phyloP scores from a whole-genome alignment of 2,888 invertebrate genomes.

The Pasiphila rectangulata region DNA sequence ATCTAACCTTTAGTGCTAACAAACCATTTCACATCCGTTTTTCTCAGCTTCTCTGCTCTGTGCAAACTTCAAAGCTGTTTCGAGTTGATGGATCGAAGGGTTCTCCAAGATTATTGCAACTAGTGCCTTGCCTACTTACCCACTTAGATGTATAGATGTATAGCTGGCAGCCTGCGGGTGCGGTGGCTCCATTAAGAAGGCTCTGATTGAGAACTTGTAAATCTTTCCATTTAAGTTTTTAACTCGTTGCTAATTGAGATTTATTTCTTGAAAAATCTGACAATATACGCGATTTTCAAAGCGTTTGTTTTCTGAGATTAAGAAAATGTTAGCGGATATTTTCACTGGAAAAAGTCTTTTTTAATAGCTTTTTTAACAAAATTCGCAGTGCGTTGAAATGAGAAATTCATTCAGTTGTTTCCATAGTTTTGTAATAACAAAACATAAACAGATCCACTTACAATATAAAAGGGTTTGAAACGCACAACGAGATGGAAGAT shows the following conservation, averaged over 20 bases:
- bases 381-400: too few species aligned
- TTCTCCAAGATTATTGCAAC: constrained; percentile 26
- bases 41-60: constrained; percentile 11
- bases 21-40: neutral
- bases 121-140: constrained; percentile 8
- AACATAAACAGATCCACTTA: too few species aligned
- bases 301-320: neutral
- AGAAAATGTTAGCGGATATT: too few species aligned
- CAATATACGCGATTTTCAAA: neutral
- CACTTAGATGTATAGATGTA: too few species aligned
- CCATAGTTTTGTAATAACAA: too few species aligned
- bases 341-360: too few species aligned
- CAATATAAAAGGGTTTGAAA: too few species aligned
- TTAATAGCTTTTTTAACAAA: too few species aligned
- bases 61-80: constrained; percentile 28
- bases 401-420: too few species aligned
- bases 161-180: neutral
- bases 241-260: constrained; percentile 25
- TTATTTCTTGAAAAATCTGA: constrained; percentile 5
- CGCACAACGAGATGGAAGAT: too few species aligned
- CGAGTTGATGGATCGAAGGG: constrained; percentile 45
- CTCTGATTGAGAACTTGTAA: constrained; percentile 19
- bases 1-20: neutral
- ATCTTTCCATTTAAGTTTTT: constrained; percentile 30
- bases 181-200: constrained; percentile 15